Conservation (phyloP, 2,113 vertebrate genomes). For the Heloderma charlesbogerti region DNA sequence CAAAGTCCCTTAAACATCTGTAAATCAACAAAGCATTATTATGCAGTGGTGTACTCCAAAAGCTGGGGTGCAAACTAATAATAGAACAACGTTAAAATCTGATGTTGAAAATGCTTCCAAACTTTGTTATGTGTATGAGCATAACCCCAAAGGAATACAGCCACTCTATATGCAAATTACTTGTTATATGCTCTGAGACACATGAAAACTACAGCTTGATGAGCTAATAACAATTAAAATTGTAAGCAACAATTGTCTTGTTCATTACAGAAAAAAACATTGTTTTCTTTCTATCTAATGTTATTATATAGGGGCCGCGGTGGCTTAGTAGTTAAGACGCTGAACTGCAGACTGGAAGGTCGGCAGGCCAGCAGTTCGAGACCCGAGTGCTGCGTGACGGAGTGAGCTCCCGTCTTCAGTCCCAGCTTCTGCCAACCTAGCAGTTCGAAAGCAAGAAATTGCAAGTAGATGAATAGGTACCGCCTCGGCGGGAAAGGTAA, state of each 20-base stretch:
- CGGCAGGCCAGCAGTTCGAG: too few species aligned
- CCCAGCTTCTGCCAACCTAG: too few species aligned
- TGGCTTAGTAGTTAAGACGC: too few species aligned
- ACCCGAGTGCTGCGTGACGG: too few species aligned
- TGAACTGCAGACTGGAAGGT: too few species aligned
- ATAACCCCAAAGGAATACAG: background rate
- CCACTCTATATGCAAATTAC: background rate
- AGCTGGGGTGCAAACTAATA: slow-evolving; percentile 23
- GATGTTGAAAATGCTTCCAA: slow-evolving; percentile 20
- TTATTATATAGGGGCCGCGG: too few species aligned
- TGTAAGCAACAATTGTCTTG: background rate
- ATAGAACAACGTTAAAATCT: slow-evolving; percentile 9
- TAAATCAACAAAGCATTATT: slow-evolving; percentile 45
- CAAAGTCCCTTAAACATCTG: slow-evolving; percentile 45
- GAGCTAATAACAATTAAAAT: background rate
- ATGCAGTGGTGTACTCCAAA: background rate
- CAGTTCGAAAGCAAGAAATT: too few species aligned
- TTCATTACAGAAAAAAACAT: background rate
- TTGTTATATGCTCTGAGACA: background rate
- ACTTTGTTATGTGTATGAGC: background rate
- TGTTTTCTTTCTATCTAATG: background rate
- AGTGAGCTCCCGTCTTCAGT: too few species aligned
- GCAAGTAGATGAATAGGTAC: too few species aligned
- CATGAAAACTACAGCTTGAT: background rate
- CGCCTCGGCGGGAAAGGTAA: too few species aligned